phyloP scores from a whole-genome alignment of 2,797 vertebrate species.

The Chiloscyllium punctatum region DNA sequence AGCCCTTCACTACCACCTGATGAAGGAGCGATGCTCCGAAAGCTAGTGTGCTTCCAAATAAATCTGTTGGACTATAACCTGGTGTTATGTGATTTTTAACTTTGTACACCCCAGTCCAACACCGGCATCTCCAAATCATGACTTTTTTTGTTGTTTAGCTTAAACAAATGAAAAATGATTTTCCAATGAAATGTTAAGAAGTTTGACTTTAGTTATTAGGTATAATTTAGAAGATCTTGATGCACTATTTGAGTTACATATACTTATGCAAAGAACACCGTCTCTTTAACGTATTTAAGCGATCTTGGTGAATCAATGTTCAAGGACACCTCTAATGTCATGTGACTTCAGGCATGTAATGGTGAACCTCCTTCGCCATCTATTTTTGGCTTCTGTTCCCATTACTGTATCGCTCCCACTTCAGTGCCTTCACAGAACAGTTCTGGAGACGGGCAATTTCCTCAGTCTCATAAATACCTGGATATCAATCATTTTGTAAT shows the following conservation, averaged over 20 bases:
- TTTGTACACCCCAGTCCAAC: too few species aligned
- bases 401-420: neutral
- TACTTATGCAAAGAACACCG: neutral
- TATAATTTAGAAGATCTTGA: neutral
- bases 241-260: neutral
- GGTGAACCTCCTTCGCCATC: neutral
- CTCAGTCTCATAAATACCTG: neutral
- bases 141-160: neutral
- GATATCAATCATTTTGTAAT: constrained; percentile 7
- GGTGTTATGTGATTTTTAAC: too few species aligned
- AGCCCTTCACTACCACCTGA: too few species aligned
- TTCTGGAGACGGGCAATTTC: neutral
- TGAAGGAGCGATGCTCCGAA: too few species aligned
- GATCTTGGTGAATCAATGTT: neutral
- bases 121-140: too few species aligned
- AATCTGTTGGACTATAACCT: too few species aligned
- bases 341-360: constrained; percentile 1
- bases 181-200: neutral
- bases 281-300: neutral
- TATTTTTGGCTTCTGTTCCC: neutral
- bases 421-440: neutral
- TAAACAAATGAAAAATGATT: neutral
- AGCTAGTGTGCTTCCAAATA: too few species aligned
- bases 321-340: neutral
- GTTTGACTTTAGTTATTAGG: neutral